Percentiles rank a stretch among this genome's conserved stretches.
Conservation (phyloP, 2,797 vertebrate species). For the Pangasius macronema region DNA sequence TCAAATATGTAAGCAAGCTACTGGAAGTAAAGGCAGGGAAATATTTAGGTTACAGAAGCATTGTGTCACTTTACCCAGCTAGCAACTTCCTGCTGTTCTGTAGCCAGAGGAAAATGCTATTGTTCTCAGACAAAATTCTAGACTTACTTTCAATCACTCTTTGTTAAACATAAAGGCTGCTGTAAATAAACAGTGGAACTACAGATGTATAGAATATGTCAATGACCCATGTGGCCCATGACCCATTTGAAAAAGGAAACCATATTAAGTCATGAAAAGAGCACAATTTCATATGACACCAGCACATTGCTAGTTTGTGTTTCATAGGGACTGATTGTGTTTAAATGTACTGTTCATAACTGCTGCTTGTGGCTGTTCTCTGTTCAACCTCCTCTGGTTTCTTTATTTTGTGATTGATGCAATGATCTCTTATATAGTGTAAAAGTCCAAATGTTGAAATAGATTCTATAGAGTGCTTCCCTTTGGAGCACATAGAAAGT, state of each 20-base stretch:
- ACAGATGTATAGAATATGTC: no score
- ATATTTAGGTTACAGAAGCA: neutral
- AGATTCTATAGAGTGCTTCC: conserved; percentile 38
- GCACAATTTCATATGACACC: conserved; percentile 54
- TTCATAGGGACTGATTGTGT: conserved; percentile 55
- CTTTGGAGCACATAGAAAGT: conserved; percentile 25
- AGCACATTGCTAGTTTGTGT: conserved; percentile 54
- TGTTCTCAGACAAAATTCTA: neutral
- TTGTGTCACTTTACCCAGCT: neutral
- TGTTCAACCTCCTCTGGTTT: conserved; percentile 49
- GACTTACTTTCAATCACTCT: neutral
- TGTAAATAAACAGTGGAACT: neutral
- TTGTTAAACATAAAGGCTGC: neutral
- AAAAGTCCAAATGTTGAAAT: conserved; percentile 25
- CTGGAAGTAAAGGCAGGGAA: neutral
- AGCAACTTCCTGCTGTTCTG: neutral
- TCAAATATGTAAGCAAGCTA: neutral
- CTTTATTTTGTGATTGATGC: no score
- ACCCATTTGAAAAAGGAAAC: conserved; percentile 1
- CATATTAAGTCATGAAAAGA: neutral
- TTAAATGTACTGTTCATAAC: conserved; percentile 74
- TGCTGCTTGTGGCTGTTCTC: conserved; percentile 50
- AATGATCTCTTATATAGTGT: neutral
- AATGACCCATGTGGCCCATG: neutral
- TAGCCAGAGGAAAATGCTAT: neutral